Evolutionary conservation across 2,797 vertebrate genomes (phyloP).

Genomic region (Orestias chungarensis): DNA sequence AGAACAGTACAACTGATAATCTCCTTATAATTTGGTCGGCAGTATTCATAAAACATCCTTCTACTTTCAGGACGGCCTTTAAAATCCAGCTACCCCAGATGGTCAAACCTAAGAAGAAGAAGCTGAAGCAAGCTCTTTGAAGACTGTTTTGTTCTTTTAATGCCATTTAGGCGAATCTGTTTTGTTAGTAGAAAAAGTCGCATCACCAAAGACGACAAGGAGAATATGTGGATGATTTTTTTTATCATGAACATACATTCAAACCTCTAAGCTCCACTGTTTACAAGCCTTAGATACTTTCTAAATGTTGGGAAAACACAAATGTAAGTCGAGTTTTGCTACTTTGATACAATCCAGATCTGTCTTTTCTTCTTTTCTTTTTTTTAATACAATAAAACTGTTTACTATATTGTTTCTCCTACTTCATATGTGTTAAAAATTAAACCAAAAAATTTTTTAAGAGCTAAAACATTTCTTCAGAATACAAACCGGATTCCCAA

Average conservation of each 20-base stretch:
- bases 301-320: background rate
- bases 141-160: background rate
- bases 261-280: background rate
- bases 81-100: slow-evolving; percentile 96
- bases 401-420: background rate
- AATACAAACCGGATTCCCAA: background rate
- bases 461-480: background rate
- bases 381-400: background rate
- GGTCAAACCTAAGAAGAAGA: slow-evolving; percentile 97
- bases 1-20: too few relatives aligned
- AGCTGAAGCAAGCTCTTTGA: slow-evolving; percentile 83
- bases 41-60: background rate
- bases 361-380: background rate
- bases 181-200: background rate
- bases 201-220: background rate
- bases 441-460: background rate
- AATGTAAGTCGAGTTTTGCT: background rate
- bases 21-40: background rate
- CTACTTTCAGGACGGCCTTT: slow-evolving; percentile 88
- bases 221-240: background rate
- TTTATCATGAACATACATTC: background rate
- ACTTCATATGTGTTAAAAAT: background rate
- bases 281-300: background rate
- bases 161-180: slow-evolving; percentile 8
- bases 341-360: background rate